phyloP scores from a whole-genome alignment of 2,888 invertebrate species.

The Eupithecia vulgata region DNA sequence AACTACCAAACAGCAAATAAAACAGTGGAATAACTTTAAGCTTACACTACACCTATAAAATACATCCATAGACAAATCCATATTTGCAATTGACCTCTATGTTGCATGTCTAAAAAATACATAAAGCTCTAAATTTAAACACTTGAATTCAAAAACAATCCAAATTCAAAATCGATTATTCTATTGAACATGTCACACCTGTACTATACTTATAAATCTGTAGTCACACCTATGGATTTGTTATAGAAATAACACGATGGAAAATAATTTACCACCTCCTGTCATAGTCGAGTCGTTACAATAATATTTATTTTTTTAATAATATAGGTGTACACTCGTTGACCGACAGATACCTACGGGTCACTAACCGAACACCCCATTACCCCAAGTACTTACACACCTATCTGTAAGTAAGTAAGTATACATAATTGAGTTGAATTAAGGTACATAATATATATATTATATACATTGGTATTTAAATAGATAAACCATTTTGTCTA shows the following conservation, averaged over 20 bases:
- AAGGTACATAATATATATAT: background rate
- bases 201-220: no score
- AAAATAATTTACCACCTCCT: background rate
- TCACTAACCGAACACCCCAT: conserved; percentile 40
- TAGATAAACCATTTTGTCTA: conserved; percentile 6
- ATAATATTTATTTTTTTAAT: conserved; percentile 4
- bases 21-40: no score
- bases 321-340: background rate
- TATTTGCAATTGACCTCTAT: background rate
- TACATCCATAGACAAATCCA: background rate
- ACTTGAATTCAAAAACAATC: no score
- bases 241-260: background rate
- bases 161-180: background rate
- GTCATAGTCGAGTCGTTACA: conserved; percentile 4
- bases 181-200: background rate
- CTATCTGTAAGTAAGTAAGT: background rate
- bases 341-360: conserved; percentile 23
- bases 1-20: no score
- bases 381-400: conserved; percentile 17
- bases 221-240: background rate
- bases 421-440: background rate
- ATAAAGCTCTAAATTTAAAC: no score
- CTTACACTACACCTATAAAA: background rate
- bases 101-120: background rate
- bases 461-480: conserved; percentile 8